Base-by-base conservation (phyloP, 2,888 invertebrate genomes). In the Eulithis prunata region DNA sequence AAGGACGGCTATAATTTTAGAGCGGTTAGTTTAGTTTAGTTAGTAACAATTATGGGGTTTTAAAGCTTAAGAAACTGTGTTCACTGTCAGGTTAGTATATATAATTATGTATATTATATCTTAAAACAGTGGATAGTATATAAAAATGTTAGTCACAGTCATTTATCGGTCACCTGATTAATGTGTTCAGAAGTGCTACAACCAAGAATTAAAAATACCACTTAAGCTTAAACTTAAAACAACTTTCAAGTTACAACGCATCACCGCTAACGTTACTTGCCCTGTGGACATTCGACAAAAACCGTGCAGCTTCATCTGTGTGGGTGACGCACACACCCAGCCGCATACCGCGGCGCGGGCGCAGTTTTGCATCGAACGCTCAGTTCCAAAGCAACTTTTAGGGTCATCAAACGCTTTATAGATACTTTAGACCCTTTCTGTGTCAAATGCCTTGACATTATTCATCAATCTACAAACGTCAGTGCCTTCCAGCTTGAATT, bases 271-370 rank as follows among this genome's bases (percentile, higher is more conserved):
- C 83, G 88, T 87, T 90, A 91, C 87, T 90, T 93, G 92, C 92
- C 92, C 92, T 84, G 90, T 91, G 92, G 92, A 91, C 91, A 93
- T 74, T 92, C 88, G 87, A 93, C 91, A 93, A 93, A 93, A 93
- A 93, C 90, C 90, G 87, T 90, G 90, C 91, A 90, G 88, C 87
- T 86, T 87, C 78, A 46, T 47, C 12, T 69, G 81, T 82, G 84
- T 86, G 90, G 77, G 83, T 74, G 78, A 72, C 65, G 38, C 79
- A 75, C 86, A 70, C 89, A 85, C 83, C 87, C 81, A 78, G 3
- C 78, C 89, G 90, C 91, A 91, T 91, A 91, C 91, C 91, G 86
- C 62, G 64, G 79, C 89, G 88, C 89, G 79, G 78, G 89, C 89
- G 89, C 90, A 82, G 86, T 88, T 91, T 91, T 89, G 90, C 90